Evolutionary conservation across 1,140 invertebrate species (phyloP), one percentile per base, ranked within the genome.

Genomic region (Lepidurus apus): DNA sequence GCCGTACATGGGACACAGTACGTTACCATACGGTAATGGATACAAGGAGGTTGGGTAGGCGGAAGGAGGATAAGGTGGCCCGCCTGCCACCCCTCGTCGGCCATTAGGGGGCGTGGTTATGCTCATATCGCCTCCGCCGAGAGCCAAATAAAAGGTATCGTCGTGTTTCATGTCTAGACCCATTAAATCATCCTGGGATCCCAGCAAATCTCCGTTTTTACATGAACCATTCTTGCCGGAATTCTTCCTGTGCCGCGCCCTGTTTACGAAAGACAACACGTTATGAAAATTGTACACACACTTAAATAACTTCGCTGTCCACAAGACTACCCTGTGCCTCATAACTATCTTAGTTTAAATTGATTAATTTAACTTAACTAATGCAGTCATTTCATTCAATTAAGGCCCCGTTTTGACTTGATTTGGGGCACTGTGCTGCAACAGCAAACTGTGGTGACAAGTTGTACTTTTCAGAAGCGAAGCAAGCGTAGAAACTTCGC

Each of bases 141-240:
- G 7, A 2, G 75, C 75, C 43, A 47, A 43, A 43, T 26, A 42
- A 42, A 44, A 42, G 4, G 43, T 2, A 17, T 43, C 65, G 42
- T 42, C 78, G 73, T 74, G 43, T 42, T 47, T 74, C 9, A 79
- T 43, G n/a, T 44, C 78, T 7, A 79, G 42, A 5, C 45, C 78
- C 74, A 65, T 17, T 13, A 79, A 24, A 79, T 74, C 75, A 13
- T 79, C 78, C 73, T 79, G 78, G n/a, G 78, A 79, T n/a, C 78
- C 78, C 7, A 79, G n/a, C 44, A 74, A 75, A 34, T 74, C 77
- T 45, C 76, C 76, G 24, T 77, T 77, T 13, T 65, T 77, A 42
- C 42, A 74, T 21, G 53, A 65, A 7, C 6, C 53, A 17, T 17
- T 65, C 42, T 79, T 79, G 42, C 78, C 78, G n/a, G 78, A 79